A percentile compares a stretch with the other conserved stretches of the same genome.
These are phyloP conservation scores for Peromyscus maniculatus DNA, from an alignment of 2,113 vertebrate species.

Conservation along the genomic window DNA sequence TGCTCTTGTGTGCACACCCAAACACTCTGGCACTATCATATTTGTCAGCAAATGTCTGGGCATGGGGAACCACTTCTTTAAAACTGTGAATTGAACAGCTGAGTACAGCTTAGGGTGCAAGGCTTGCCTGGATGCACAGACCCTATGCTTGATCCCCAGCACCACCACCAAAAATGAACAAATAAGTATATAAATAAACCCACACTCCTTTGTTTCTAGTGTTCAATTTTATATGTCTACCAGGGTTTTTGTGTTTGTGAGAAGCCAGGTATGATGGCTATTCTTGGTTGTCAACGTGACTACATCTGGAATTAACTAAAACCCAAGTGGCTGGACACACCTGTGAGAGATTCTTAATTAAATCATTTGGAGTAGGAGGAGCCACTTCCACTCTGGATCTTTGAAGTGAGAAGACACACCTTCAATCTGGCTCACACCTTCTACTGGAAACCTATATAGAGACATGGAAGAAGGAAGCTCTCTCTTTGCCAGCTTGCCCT, in stretches of 20 bases:
- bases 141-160: not conserved
- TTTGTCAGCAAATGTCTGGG: constrained; percentile 14
- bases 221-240: constrained; percentile 22
- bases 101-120: not conserved
- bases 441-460: not conserved
- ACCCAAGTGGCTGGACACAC: not conserved
- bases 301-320: not conserved
- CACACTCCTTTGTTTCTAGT: not conserved
- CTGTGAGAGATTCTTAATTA: not conserved
- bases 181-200: not conserved
- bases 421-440: not conserved
- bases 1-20: not conserved
- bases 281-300: not conserved
- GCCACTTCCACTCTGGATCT: not conserved
- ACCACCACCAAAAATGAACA: not conserved
- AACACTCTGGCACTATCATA: not conserved
- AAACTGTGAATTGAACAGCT: constrained; percentile 4
- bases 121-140: not conserved
- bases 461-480: not conserved
- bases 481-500: not conserved
- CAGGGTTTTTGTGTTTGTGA: not conserved
- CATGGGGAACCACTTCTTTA: not conserved
- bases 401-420: not conserved
- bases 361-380: not conserved
- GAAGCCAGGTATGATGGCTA: not conserved